Evolutionary conservation across 2,113 vertebrate species (phyloP).

Genomic region (Lycocorax pyrrhopterus): DNA sequence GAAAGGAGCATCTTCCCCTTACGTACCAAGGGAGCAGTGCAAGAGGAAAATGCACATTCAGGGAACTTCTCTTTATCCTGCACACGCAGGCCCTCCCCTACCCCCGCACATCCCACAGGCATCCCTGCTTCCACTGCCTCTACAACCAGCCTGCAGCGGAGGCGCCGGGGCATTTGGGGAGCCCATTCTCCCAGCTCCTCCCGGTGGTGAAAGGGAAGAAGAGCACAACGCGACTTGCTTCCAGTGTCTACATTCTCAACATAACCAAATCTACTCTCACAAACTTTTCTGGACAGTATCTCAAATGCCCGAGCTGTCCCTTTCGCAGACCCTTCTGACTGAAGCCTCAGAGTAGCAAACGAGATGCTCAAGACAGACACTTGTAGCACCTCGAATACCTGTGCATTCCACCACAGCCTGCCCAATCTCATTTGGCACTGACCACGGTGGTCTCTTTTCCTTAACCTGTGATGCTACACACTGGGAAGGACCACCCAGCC

Average conservation of each 20-base stretch:
- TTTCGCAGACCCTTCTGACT: background rate
- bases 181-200: background rate
- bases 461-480: background rate
- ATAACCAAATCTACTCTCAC: background rate
- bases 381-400: rapidly evolving
- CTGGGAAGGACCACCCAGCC: background rate
- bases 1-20: background rate
- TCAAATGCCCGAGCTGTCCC: background rate
- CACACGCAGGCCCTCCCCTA: too few relatives aligned
- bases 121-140: background rate
- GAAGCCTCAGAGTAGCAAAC: background rate
- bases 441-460: background rate
- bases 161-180: background rate
- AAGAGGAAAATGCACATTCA: rapidly evolving
- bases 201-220: background rate
- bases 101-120: background rate
- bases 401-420: background rate
- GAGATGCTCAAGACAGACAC: background rate
- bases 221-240: background rate
- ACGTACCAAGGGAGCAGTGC: background rate
- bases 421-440: background rate
- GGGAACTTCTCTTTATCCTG: background rate
- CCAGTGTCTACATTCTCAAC: background rate
- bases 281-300: background rate
- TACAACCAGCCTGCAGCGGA: rapidly evolving